Evolutionary conservation across 2,113 vertebrate genomes (phyloP).

Genomic region (Macrotis lagotis): DNA sequence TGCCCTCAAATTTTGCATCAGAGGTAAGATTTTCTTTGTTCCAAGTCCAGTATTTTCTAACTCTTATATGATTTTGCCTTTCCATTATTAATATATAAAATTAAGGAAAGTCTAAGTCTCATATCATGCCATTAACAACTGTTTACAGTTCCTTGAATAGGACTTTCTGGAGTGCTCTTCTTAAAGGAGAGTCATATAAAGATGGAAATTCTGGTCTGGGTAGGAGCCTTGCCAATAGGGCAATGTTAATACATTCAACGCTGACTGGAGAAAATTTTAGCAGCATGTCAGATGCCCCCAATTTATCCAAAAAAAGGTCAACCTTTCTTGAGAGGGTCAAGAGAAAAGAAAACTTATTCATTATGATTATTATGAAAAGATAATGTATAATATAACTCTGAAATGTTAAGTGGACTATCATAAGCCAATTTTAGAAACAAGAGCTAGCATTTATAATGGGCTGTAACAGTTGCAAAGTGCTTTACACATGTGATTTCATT

Average conservation of each 20-base stretch:
- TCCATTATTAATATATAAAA: background rate
- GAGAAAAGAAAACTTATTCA: background rate
- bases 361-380: background rate
- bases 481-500: background rate
- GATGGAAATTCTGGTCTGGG: background rate
- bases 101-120: background rate
- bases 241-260: background rate
- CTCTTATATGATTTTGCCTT: background rate
- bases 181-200: background rate
- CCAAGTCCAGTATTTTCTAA: background rate
- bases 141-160: background rate
- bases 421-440: background rate
- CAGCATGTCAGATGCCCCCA: slow-evolving; percentile 5
- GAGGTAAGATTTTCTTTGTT: background rate
- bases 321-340: background rate
- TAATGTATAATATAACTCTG: background rate
- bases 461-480: background rate
- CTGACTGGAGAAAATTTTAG: background rate
- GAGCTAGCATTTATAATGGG: background rate
- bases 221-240: background rate
- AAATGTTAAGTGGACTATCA: background rate
- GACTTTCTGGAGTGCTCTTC: background rate
- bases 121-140: background rate
- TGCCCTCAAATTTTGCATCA: background rate
- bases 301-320: background rate